Conservation (phyloP, 2,888 invertebrate genomes). For the Biston stratarius region DNA sequence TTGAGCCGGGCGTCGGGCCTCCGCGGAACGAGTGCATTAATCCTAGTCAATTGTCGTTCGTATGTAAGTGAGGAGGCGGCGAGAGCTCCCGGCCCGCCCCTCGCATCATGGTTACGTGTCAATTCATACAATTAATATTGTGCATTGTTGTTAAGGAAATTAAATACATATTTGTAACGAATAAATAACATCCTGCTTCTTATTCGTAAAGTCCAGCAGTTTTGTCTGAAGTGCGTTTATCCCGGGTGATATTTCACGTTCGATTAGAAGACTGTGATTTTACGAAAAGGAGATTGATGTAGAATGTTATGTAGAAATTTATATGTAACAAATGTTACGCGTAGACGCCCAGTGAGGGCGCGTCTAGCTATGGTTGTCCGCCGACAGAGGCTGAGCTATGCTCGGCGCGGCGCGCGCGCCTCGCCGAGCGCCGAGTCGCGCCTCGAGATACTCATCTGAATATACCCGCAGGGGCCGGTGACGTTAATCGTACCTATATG, state of each 20-base stretch:
- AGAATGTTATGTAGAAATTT: constrained; percentile 81
- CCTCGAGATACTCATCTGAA: constrained; percentile 48
- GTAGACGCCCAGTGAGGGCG: constrained; percentile 58
- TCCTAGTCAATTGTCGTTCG: constrained; percentile 86
- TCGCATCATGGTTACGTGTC: constrained; percentile 77
- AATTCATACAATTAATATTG: constrained; percentile 84
- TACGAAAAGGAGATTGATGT: constrained; percentile 47
- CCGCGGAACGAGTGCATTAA: constrained; percentile 70
- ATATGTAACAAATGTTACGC: constrained; percentile 69
- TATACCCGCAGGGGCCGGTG: constrained; percentile 52
- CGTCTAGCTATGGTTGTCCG: constrained; percentile 25
- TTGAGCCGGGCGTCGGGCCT: constrained; percentile 54
- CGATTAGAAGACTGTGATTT: neutral
- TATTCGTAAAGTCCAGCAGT: constrained; percentile 4
- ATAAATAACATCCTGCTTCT: constrained; percentile 49
- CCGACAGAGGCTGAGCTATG: constrained; percentile 21
- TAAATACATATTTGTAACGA: constrained; percentile 76
- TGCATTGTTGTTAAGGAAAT: constrained; percentile 81
- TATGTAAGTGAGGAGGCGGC: constrained; percentile 66
- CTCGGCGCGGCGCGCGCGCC: neutral
- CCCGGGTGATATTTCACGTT: neutral
- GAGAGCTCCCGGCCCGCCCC: constrained; percentile 41
- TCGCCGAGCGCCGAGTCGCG: constrained; percentile 27
- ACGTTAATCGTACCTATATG: constrained; percentile 56
- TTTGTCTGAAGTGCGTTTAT: too few relatives aligned